Evolutionary conservation across 2,888 invertebrate species (phyloP).

Genomic region (Ormyrus pomaceus): DNA sequence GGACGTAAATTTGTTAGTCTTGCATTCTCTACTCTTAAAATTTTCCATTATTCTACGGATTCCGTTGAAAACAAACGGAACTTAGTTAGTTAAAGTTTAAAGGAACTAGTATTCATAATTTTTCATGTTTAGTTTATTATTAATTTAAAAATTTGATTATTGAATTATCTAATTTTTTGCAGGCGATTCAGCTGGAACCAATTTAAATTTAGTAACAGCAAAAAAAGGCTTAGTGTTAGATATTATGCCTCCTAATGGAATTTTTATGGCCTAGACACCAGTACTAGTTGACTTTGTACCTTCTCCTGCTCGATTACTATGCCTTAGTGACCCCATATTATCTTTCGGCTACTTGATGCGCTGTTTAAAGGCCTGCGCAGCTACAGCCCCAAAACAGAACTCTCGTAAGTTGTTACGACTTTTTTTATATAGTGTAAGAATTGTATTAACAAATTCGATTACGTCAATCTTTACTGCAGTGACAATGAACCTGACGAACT

Average conservation of each 20-base stretch:
- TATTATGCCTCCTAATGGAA: slow-evolving; percentile 88
- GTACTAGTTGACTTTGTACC: slow-evolving; percentile 92
- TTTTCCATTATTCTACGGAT: too few species aligned
- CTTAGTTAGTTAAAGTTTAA: too few species aligned
- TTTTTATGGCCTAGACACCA: slow-evolving; percentile 94
- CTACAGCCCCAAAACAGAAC: slow-evolving; percentile 58
- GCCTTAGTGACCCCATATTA: slow-evolving; percentile 95
- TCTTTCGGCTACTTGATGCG: slow-evolving; percentile 96
- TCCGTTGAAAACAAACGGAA: background rate
- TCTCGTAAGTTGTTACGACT: slow-evolving; percentile 58
- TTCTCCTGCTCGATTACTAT: slow-evolving; percentile 93
- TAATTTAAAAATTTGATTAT: too few species aligned
- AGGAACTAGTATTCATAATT: too few species aligned
- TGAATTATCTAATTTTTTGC: slow-evolving; percentile 65
- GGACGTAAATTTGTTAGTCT: too few species aligned
- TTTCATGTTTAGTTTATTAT: too few species aligned
- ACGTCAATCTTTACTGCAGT: too few species aligned
- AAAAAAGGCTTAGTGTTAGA: slow-evolving; percentile 87
- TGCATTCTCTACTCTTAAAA: too few species aligned
- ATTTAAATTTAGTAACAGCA: slow-evolving; percentile 88
- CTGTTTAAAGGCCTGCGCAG: slow-evolving; percentile 84
- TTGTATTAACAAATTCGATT: background rate
- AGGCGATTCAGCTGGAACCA: slow-evolving; percentile 98
- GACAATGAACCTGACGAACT: slow-evolving; percentile 61
- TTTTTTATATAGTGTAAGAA: background rate